Evolutionary conservation across 1,140 invertebrate species (phyloP), one percentile per base, ranked within the genome.

Genomic region (Drosophila tani): DNA sequence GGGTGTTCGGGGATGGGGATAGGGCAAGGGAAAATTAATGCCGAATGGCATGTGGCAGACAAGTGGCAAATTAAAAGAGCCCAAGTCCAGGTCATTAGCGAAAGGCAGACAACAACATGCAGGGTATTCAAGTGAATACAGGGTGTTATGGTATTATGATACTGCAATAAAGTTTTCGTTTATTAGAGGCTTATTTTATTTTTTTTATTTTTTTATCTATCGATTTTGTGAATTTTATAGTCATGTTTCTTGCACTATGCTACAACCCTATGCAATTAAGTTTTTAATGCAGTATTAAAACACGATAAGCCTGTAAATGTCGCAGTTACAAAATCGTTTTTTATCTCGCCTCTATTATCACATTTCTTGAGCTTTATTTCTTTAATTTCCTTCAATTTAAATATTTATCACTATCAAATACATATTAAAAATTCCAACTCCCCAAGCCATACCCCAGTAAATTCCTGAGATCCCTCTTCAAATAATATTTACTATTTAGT

Each of bases 21-120:
- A 27, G 17, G 56, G 56, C 24, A 27, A 35, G 24, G 8, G 57
- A 35, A 79, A 79, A 79, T 73, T 79, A 79, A 79, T 74, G 58
- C 77, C 59, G 56, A 74, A 74, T 53, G 69, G 56, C 75, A 64
- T 66, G 58, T 66, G 55, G 45, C 68, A 79, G 53, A 63, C 66
- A 70, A 71, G 74, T 50, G 69, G 57, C 78, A 84, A 85, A 84
- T 84, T 84, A 78, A 75, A 73, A n/a, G 49, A 67, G 74, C 51
- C 55, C 49, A 53, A 62, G 64, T 68, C 57, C 79, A 62, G 58
- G 75, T 82, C 82, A 85, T 86, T 86, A 82, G 79, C 29, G 38
- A 4, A 21, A 53, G 45, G 63, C 21, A 46, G 46, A 58, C 15
- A 66, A 50, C 15, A 27, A 19, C 15, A 41, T 15, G 9, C 40